Evolutionary conservation across 2,888 invertebrate species (phyloP).

Genomic region (Epiblema foenella): DNA sequence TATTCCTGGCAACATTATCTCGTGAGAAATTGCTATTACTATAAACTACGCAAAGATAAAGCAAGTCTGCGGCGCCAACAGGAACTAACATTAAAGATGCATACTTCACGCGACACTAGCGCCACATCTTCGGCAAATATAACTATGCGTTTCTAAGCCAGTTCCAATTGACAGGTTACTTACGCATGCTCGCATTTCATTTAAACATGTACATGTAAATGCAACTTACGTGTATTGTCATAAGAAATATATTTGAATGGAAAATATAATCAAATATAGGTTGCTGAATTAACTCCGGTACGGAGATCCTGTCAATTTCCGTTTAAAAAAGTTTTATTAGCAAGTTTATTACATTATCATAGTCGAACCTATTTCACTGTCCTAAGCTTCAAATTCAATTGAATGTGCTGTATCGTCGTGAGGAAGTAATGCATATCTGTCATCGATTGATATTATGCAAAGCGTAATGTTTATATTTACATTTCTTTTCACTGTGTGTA

Average conservation of each 20-base stretch:
- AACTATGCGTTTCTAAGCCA: slow-evolving; percentile 15
- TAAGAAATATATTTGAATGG: slow-evolving; percentile 1
- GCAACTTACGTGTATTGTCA: background rate
- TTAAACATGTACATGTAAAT: background rate
- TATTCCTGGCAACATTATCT: slow-evolving; percentile 17
- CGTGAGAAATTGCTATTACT: slow-evolving; percentile 25
- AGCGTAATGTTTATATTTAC: slow-evolving; percentile 35
- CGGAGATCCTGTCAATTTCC: slow-evolving; percentile 3
- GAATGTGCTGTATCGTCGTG: background rate
- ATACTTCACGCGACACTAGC: slow-evolving; percentile 16
- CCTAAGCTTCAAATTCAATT: slow-evolving; percentile 6
- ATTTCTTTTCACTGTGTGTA: slow-evolving; percentile 1
- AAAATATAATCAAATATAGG: background rate
- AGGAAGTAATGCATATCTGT: slow-evolving; percentile 30
- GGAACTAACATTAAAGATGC: background rate
- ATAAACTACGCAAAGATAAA: background rate
- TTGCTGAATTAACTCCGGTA: background rate
- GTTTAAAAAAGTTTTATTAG: slow-evolving; percentile 28
- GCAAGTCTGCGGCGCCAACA: background rate
- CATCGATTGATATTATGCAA: slow-evolving; percentile 30
- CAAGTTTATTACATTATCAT: background rate
- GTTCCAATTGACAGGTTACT: slow-evolving; percentile 22
- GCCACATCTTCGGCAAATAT: slow-evolving; percentile 3
- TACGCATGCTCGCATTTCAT: slow-evolving; percentile 8
- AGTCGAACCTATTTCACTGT: background rate